Evolutionary conservation across 2,797 vertebrate genomes (phyloP).

Genomic region (Manis pentadactyla): DNA sequence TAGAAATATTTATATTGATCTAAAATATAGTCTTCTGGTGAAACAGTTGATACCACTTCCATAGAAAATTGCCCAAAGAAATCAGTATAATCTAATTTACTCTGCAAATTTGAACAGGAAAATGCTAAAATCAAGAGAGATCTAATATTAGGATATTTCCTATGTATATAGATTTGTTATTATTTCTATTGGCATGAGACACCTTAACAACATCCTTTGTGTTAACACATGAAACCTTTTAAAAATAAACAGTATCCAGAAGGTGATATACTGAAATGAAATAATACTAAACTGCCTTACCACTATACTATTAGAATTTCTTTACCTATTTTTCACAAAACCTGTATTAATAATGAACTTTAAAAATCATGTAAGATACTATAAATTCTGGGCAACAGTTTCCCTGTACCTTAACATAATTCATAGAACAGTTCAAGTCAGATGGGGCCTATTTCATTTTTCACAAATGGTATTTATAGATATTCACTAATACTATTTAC

Average conservation of each 20-base stretch:
- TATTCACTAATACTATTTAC: conserved; percentile 82
- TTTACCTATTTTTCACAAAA: conserved; percentile 12
- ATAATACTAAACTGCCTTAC: neutral
- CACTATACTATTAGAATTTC: neutral
- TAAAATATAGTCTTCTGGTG: conserved; percentile 15
- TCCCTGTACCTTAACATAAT: neutral
- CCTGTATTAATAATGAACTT: neutral
- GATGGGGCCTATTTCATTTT: neutral
- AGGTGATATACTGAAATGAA: neutral
- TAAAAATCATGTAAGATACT: neutral
- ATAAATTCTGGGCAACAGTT: neutral
- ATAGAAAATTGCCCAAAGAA: neutral
- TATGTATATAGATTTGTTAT: neutral
- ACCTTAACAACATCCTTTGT: neutral
- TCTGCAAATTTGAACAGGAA: conserved; percentile 22
- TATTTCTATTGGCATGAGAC: neutral
- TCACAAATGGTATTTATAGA: neutral
- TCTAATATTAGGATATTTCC: neutral
- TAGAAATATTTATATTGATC: neutral
- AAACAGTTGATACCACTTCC: neutral
- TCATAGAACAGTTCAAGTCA: neutral
- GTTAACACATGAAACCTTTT: neutral
- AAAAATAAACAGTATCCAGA: conserved; percentile 16
- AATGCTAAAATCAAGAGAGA: conserved; percentile 14
- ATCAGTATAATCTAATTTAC: neutral